Evolutionary conservation across 2,888 invertebrate species (phyloP), one percentile per base, ranked within the genome.

Genomic region (Andricus quercusramuli): DNA sequence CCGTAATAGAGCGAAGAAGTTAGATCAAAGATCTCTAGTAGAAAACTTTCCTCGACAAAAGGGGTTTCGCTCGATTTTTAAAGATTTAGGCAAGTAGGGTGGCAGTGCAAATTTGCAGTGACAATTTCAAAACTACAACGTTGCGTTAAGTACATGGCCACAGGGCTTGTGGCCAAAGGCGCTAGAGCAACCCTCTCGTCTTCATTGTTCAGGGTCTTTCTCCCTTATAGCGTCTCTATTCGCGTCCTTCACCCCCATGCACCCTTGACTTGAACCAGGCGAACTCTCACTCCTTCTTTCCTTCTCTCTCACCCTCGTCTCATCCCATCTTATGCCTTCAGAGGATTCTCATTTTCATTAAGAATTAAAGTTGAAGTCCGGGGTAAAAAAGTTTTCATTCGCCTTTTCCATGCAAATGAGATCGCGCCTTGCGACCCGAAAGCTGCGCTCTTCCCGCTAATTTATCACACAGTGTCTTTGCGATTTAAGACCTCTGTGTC

Each of bases 321-420:
- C 84, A 82, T 88, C 90, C 88, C 90, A 88, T 90, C 88, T 87
- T 86, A 88, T 88, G 89, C 90, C 90, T 90, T 87, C 85, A 86
- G 87, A 88, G 89, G 90, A 86, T 89, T 90, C 89, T 91, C 91
- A 91, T 91, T 91, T 91, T 91, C 91, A 91, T 91, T 91, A 91
- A 90, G 89, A 90, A 90, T 90, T 91, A 87, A 90, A 90, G 86
- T 90, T 88, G 86, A 87, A 89, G 87, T 87, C 87, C 86, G 77
- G 80, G 68, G 79, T 68, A 77, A 86, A 89, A 89, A 88, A 86
- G 84, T 90, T 88, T 89, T 85, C 87, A 88, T 88, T 89, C 84
- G 85, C 87, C 88, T 89, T 89, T 89, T 84, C 85, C 88, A 89
- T 88, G 88, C 86, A 88, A 89, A 88, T 85, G 86, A 88, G 85